These are phyloP conservation scores for Euborellia annulipes DNA, from an alignment of 1,140 invertebrate genomes.

Conservation along the genomic window DNA sequence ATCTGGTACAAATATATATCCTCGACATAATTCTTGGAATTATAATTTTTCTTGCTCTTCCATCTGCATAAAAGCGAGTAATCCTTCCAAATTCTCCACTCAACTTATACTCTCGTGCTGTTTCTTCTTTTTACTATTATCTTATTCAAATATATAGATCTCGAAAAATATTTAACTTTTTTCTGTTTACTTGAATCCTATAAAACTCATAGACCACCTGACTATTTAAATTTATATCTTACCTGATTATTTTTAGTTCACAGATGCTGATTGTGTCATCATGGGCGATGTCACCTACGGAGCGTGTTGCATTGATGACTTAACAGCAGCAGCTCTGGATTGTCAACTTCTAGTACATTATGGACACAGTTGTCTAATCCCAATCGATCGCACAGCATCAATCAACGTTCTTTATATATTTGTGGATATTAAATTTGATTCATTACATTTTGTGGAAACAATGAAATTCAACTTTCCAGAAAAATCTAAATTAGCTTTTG, in stretches of 20 bases:
- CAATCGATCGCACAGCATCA: slow-evolving; percentile 75
- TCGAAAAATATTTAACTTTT: too few relatives aligned
- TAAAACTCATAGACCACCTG: too few relatives aligned
- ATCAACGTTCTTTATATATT: slow-evolving; percentile 95
- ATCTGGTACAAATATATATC: too few relatives aligned
- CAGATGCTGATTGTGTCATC: slow-evolving; percentile 83
- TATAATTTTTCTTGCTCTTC: too few relatives aligned
- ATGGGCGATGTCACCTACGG: slow-evolving; percentile 99
- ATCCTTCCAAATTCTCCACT: too few relatives aligned
- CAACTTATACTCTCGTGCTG: too few relatives aligned
- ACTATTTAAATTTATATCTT: too few relatives aligned
- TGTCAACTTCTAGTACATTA: slow-evolving; percentile 94
- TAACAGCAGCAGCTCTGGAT: slow-evolving; percentile 74
- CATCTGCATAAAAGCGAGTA: too few relatives aligned
- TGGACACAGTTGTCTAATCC: slow-evolving; percentile 94
- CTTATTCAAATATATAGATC: too few relatives aligned
- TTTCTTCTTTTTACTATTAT: too few relatives aligned
- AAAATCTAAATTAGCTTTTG: slow-evolving; percentile 52
- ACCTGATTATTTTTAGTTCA: slow-evolving; percentile 56
- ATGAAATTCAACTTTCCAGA: slow-evolving; percentile 67
- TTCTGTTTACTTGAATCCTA: too few relatives aligned
- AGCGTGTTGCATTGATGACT: slow-evolving; percentile 99
- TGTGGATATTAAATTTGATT: slow-evolving; percentile 87
- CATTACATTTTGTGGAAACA: slow-evolving; percentile 80
- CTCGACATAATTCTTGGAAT: too few relatives aligned